Percentiles rank a stretch among this genome's conserved stretches.
These are phyloP conservation scores for Trisateles emortualis DNA, from an alignment of 2,888 invertebrate genomes.

Conservation along the genomic window DNA sequence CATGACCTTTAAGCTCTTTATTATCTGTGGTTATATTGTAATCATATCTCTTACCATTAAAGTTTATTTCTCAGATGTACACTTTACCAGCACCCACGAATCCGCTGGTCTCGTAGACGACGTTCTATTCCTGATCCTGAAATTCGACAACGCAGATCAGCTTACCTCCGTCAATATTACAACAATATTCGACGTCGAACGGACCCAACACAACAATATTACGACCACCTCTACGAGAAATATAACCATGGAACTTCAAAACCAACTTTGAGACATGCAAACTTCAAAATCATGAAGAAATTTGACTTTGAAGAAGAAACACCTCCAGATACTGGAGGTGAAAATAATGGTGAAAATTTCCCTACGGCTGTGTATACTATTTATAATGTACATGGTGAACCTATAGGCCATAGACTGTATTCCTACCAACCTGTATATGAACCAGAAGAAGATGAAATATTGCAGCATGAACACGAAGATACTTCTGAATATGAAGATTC, in stretches of 20 bases:
- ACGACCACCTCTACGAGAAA: conserved; percentile 78
- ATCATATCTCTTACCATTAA: no score
- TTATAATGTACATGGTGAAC: conserved; percentile 81
- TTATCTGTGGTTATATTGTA: no score
- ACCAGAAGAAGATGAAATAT: conserved; percentile 74
- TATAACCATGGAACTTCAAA: conserved; percentile 75
- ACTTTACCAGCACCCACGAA: conserved; percentile 94
- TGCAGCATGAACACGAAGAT: conserved; percentile 63
- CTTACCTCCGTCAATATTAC: conserved; percentile 79
- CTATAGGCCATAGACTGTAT: conserved; percentile 79
- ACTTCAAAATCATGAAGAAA: conserved; percentile 81
- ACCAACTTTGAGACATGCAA: conserved; percentile 79
- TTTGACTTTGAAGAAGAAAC: conserved; percentile 73
- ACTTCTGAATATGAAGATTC: conserved; percentile 69
- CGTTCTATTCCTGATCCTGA: conserved; percentile 83
- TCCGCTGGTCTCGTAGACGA: conserved; percentile 92
- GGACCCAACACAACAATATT: conserved; percentile 63
- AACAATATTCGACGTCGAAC: conserved; percentile 65
- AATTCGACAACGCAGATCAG: conserved; percentile 72
- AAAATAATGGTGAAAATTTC: conserved; percentile 64
- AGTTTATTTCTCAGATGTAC: conserved; percentile 90
- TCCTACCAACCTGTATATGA: conserved; percentile 83
- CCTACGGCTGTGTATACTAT: conserved; percentile 82
- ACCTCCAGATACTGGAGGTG: conserved; percentile 56
- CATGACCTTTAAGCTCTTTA: no score